Base-by-base conservation (phyloP, 2,797 vertebrate genomes). In the Odontamblyopus rebecca region DNA sequence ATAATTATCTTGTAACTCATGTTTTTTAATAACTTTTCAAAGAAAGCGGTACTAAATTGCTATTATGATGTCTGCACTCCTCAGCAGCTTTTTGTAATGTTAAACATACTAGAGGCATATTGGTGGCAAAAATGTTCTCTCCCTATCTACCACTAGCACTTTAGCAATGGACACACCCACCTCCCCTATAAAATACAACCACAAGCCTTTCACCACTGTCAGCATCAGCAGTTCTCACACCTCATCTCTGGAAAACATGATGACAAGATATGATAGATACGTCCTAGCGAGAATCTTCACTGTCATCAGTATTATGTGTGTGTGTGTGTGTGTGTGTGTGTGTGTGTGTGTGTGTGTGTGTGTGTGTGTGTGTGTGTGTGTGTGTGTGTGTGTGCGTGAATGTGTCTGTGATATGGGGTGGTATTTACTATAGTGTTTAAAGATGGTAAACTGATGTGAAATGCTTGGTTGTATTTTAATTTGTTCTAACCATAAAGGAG, bases 211-310 rank as follows among this genome's bases (percentile, higher is more conserved):
- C 27, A 29, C 57, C 15, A 27, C 57, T 2, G 57, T 30, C 57
- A 60, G 57, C 57, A 60, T 60, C 27, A 60, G 57, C 57, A 60
- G 26, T 60, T 60, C 57, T 60, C 54, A 60, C 57, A 60, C 57
- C 26, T 29, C 26, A 30, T 15, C 57, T 60, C 27, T 15, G 27
- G 15, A 30, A 27, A 59, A 59, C 56, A 59, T 59, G 56, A 59
- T 27, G 26, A 59, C 56, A 59, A 60, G 27, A 30, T 29, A 60
- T 18, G 27, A 29, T 29, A 60, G 56, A 59, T 59, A 59, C 15
- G 23, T 59, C 26, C 56, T 15, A 3, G 56, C 5, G 13, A 59
- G 23, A 23, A 60, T 60, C 26, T 60, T 60, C 27, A 60, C 15
- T 18, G 27, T 60, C 57, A 30, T 30, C 56, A 60, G 4, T 26